Evolutionary conservation across 2,888 invertebrate genomes (phyloP).

Genomic region (Chesias legatella): DNA sequence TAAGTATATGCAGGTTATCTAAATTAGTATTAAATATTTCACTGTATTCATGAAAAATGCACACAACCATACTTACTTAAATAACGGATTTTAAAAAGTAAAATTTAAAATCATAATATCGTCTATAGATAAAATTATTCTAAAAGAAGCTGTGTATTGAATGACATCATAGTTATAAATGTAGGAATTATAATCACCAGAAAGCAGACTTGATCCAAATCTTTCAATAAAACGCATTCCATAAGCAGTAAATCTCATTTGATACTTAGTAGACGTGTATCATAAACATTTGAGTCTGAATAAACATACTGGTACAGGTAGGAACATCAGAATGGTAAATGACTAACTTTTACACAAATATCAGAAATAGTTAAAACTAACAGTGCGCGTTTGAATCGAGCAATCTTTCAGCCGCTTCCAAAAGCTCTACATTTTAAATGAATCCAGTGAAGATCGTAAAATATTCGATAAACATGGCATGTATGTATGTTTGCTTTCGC

Average conservation of each 20-base stretch:
- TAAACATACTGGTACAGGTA: slow-evolving; percentile 70
- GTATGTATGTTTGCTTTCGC: slow-evolving; percentile 78
- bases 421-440: slow-evolving; percentile 75
- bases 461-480: slow-evolving; percentile 78
- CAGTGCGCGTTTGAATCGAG: slow-evolving; percentile 61
- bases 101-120: too few species aligned
- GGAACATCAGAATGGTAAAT: slow-evolving; percentile 79
- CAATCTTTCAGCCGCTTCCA: slow-evolving; percentile 72
- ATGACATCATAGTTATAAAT: background rate
- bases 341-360: slow-evolving; percentile 77
- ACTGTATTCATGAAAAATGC: too few species aligned
- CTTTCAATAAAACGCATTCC: slow-evolving; percentile 66
- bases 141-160: too few species aligned
- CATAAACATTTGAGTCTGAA: slow-evolving; percentile 72
- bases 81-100: too few species aligned
- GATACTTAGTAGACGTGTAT: slow-evolving; percentile 71
- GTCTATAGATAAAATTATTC: too few species aligned
- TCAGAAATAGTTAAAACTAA: slow-evolving; percentile 70
- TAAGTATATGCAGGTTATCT: too few species aligned
- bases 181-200: slow-evolving; percentile 8
- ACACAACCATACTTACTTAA: too few species aligned
- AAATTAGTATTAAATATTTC: too few species aligned
- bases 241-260: slow-evolving; percentile 69
- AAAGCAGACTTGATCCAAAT: slow-evolving; percentile 56
- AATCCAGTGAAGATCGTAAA: slow-evolving; percentile 75